A percentile compares a stretch with the other conserved stretches of the same genome.
phyloP scores from a whole-genome alignment of 2,888 invertebrate species.

The Cheilosia urbana region DNA sequence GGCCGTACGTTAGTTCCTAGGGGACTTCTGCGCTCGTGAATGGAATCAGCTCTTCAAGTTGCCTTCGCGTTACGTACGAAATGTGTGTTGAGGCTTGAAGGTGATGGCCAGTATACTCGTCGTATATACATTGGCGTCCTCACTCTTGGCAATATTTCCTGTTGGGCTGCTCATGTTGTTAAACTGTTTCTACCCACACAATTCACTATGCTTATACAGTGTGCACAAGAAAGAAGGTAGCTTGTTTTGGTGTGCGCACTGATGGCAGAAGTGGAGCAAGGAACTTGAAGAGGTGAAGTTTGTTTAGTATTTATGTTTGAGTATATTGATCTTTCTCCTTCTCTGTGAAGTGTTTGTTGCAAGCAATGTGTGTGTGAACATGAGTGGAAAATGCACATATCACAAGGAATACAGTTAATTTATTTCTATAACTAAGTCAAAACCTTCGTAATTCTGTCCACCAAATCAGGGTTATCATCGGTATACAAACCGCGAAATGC shows the following conservation, averaged over 20 bases:
- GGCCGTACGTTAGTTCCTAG: slow-evolving; percentile 31
- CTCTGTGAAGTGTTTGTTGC: slow-evolving; percentile 1
- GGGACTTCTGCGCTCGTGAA: slow-evolving; percentile 54
- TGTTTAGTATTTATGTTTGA: slow-evolving; percentile 60
- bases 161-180: slow-evolving; percentile 23
- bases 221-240: neutral
- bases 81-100: slow-evolving; percentile 53
- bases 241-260: slow-evolving; percentile 39
- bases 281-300: slow-evolving; percentile 68
- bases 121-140: slow-evolving; percentile 44
- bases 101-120: slow-evolving; percentile 64
- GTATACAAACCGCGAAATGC: too few species aligned
- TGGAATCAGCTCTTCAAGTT: slow-evolving; percentile 53
- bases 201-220: slow-evolving; percentile 24
- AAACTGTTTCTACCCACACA: slow-evolving; percentile 63
- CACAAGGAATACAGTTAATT: too few species aligned
- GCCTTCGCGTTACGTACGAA: slow-evolving; percentile 53
- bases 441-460: too few species aligned
- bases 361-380: neutral
- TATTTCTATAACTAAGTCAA: too few species aligned
- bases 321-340: slow-evolving; percentile 56
- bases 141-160: slow-evolving; percentile 49
- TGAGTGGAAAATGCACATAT: neutral
- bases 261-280: slow-evolving; percentile 67
- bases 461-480: too few species aligned